These are phyloP conservation scores for Pomacea canaliculata DNA, from an alignment of 2,888 invertebrate genomes.

Conservation along the genomic window DNA sequence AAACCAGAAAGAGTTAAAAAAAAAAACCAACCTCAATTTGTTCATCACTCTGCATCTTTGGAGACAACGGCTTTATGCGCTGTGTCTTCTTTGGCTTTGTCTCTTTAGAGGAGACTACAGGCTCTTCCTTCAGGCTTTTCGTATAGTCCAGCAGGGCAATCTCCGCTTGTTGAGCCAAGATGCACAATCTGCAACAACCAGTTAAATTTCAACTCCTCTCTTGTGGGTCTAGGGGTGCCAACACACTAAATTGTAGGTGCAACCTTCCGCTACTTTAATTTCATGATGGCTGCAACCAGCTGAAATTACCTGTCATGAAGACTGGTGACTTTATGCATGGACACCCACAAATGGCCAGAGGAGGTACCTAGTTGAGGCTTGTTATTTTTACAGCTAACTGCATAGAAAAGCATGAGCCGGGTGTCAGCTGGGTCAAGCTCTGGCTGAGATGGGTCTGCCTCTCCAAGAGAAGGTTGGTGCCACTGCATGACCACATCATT, in stretches of 20 bases:
- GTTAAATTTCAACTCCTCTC: not conserved
- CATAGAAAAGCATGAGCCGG: constrained; percentile 54
- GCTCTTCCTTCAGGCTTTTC: constrained; percentile 37
- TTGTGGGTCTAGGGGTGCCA: too few relatives aligned
- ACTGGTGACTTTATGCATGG: constrained; percentile 54
- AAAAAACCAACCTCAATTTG: constrained; percentile 52
- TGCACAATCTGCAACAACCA: constrained; percentile 50
- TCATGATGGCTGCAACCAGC: too few relatives aligned
- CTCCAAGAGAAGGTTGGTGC: constrained; percentile 60
- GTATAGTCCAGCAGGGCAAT: constrained; percentile 53
- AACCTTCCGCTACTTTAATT: too few relatives aligned
- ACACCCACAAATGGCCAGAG: constrained; percentile 52
- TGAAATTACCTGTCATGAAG: constrained; percentile 59
- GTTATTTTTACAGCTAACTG: constrained; percentile 43
- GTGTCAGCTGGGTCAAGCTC: constrained; percentile 47
- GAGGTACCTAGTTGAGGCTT: constrained; percentile 15
- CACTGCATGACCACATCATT: constrained; percentile 63
- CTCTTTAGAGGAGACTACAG: constrained; percentile 42
- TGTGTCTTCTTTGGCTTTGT: constrained; percentile 50
- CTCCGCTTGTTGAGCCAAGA: constrained; percentile 60
- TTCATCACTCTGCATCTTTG: constrained; percentile 61
- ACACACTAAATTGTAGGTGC: too few relatives aligned
- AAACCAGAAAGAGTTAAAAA: too few relatives aligned
- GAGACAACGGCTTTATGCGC: constrained; percentile 57
- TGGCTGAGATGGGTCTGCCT: constrained; percentile 44